Conservation (phyloP, 2,888 invertebrate genomes). For the Volucella bombylans region DNA sequence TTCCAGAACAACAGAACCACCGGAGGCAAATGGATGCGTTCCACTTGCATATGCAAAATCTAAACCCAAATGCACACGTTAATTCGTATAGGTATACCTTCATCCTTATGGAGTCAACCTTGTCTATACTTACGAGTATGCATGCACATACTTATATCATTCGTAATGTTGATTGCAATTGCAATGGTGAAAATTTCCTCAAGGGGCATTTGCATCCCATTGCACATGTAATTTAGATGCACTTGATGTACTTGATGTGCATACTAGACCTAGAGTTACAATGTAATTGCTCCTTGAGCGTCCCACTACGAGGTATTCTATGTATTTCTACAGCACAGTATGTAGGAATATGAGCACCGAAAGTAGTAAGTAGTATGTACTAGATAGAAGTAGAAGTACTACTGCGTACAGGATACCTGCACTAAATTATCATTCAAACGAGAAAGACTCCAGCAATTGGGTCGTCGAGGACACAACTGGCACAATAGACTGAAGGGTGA, state of each 20-base stretch:
- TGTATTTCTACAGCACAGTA: conserved; percentile 16
- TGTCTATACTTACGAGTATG: not conserved
- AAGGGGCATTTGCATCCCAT: conserved; percentile 52
- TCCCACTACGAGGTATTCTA: conserved; percentile 24
- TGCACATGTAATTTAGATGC: conserved; percentile 55
- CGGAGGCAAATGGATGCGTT: conserved; percentile 9
- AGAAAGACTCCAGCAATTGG: conserved; percentile 1
- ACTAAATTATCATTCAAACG: conserved; percentile 31
- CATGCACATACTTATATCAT: not conserved
- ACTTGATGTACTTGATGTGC: conserved; percentile 33
- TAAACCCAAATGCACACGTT: not conserved
- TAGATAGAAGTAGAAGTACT: not conserved
- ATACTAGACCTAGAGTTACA: conserved; percentile 27
- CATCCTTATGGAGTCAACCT: not conserved
- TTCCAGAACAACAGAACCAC: conserved; percentile 24
- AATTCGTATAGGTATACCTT: not conserved
- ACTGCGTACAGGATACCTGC: conserved; percentile 27
- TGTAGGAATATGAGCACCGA: not conserved
- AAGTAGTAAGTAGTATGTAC: no score
- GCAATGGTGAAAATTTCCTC: conserved; percentile 1
- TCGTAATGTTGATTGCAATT: conserved; percentile 15
- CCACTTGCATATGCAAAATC: conserved; percentile 18
- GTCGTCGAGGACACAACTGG: not conserved
- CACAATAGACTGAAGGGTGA: conserved; percentile 14
- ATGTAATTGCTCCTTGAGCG: conserved; percentile 68